Evolutionary conservation across 1,140 invertebrate species (phyloP), one percentile per base, ranked within the genome.

Genomic region (Adoxophyes honmai): DNA sequence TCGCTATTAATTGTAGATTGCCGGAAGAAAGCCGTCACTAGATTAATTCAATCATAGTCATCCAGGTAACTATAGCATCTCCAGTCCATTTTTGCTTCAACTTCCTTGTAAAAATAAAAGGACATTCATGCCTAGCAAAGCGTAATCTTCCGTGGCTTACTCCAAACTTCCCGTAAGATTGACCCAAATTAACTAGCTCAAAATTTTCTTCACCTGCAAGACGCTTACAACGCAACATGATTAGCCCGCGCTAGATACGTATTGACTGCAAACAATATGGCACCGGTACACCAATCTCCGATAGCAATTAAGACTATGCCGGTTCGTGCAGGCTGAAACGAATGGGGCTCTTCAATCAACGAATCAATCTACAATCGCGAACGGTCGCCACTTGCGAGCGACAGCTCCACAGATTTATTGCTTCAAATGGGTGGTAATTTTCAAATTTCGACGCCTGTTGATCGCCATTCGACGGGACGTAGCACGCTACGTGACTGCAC

Each of bases 281-380:
- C 60, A 66, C 68, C 68, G 73, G 73, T 78, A 71, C 73, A 64
- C 66, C 79, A 76, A 81, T 78, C 75, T 81, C 73, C 73, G 70
- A 68, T 65, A 62, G 78, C 81, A 87, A 86, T 83, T 84, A 80
- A 85, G 82, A 83, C 80, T 84, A 69, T 63, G 66, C 70, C 72
- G 66, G 66, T 64, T 63, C 52, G 68, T 74, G 64, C 71, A 73
- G 66, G 73, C 75, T 74, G 71, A 75, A 84, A 86, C 82, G 80
- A 86, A 88, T 86, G 77, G 75, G 59, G 76, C 81, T 86, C 81
- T 85, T 85, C 81, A 86, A 86, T 86, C 82, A 88, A 83, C 81
- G 80, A 88, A 88, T 86, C 85, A 88, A 88, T 86, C 82, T 78
- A 78, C 77, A 79, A 85, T 85, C 75, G 81, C 74, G 76, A 77